These are phyloP conservation scores for Adelphocoris suturalis DNA, from an alignment of 2,888 invertebrate species.

Conservation along the genomic window DNA sequence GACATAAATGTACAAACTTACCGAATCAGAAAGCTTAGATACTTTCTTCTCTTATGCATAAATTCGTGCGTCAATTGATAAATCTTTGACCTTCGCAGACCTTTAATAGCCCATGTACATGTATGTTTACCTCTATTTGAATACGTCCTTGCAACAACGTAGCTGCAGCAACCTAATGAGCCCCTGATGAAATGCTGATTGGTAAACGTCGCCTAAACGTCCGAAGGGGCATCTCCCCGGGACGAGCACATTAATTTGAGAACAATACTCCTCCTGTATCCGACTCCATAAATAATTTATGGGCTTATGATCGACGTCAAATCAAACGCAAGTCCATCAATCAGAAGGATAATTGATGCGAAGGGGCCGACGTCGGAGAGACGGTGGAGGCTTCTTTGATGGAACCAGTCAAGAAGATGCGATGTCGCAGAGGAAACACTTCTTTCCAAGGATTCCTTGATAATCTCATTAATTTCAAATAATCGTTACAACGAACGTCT, in stretches of 20 bases:
- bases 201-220: slow-evolving; percentile 12
- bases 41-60: too few relatives aligned
- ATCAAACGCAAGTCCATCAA: slow-evolving; percentile 41
- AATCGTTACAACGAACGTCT: too few relatives aligned
- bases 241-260: slow-evolving; percentile 49
- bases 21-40: too few relatives aligned
- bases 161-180: not conserved
- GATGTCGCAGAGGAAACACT: slow-evolving; percentile 2
- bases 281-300: slow-evolving; percentile 64
- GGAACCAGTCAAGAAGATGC: not conserved
- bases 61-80: too few relatives aligned
- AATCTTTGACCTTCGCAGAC: not conserved
- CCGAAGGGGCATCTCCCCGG: slow-evolving; percentile 1
- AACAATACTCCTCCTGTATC: slow-evolving; percentile 58
- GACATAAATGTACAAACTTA: too few relatives aligned
- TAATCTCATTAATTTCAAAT: too few relatives aligned
- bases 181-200: slow-evolving; percentile 32
- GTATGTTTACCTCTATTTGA: not conserved
- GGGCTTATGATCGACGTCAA: slow-evolving; percentile 63
- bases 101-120: not conserved
- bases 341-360: slow-evolving; percentile 53
- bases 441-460: not conserved
- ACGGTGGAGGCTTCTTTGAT: not conserved
- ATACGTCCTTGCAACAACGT: not conserved
- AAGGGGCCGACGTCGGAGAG: slow-evolving; percentile 13